These are phyloP conservation scores for Pelochelys cantorii DNA, from an alignment of 2,797 vertebrate genomes.

Conservation along the genomic window DNA sequence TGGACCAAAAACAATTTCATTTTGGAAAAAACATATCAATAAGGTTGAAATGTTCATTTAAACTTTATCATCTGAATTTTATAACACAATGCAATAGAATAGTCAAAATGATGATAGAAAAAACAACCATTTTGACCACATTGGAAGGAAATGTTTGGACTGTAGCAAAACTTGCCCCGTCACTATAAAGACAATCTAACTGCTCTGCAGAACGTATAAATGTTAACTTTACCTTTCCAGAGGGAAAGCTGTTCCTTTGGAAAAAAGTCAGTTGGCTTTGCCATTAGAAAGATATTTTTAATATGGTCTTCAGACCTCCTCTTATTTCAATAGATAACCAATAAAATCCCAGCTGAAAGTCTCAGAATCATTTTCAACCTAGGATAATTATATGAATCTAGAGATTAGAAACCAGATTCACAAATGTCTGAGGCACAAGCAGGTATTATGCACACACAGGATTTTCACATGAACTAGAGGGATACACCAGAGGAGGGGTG, in stretches of 20 bases:
- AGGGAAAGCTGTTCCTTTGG: background rate
- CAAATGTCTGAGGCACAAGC: too few relatives aligned
- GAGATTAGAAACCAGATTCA: too few relatives aligned
- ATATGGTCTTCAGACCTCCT: too few relatives aligned
- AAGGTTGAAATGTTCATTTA: background rate
- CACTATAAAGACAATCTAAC: background rate
- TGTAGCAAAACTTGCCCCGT: too few relatives aligned
- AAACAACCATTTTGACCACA: background rate
- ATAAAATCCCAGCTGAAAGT: background rate
- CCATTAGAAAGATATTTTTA: background rate
- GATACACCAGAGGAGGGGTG: too few relatives aligned
- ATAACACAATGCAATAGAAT: background rate
- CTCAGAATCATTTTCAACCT: background rate
- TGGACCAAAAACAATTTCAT: background rate
- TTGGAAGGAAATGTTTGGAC: background rate
- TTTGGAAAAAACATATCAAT: background rate
- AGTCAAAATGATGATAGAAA: background rate
- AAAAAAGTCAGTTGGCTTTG: background rate
- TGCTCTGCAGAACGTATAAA: background rate
- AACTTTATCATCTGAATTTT: background rate
- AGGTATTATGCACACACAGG: background rate
- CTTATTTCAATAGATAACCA: background rate
- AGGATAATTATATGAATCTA: too few relatives aligned
- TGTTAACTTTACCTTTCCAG: background rate
- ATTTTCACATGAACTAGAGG: background rate